phyloP scores from a whole-genome alignment of 1,140 invertebrate genomes.

The Helicoverpa armigera region DNA sequence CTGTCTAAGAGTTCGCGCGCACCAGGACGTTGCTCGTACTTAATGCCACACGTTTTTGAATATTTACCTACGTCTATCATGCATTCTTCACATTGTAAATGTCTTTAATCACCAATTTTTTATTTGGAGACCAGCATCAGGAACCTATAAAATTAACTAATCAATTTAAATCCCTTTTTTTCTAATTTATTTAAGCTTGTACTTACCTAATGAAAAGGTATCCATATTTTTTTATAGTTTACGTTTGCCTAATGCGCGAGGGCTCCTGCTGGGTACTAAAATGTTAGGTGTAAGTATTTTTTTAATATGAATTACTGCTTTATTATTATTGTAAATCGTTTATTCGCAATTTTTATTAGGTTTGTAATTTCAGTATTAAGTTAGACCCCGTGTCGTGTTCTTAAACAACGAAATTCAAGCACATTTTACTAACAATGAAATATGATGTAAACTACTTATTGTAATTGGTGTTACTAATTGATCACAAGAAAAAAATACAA shows the following conservation, averaged over 20 bases:
- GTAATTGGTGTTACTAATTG: not conserved
- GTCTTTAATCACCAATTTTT: too few relatives aligned
- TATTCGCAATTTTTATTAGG: slow-evolving; percentile 10
- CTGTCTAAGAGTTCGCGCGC: slow-evolving; percentile 59
- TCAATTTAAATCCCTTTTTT: too few relatives aligned
- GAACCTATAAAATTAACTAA: too few relatives aligned
- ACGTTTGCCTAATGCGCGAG: slow-evolving; percentile 13
- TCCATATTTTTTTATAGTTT: too few relatives aligned
- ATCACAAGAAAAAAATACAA: slow-evolving; percentile 10
- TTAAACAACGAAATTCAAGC: slow-evolving; percentile 23
- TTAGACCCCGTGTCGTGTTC: slow-evolving; percentile 1
- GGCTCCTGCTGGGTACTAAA: not conserved
- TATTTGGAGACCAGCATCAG: too few relatives aligned
- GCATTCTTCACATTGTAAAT: too few relatives aligned
- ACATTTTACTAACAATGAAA: slow-evolving; percentile 5
- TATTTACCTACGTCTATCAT: too few relatives aligned
- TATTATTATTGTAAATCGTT: not conserved
- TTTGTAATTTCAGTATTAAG: slow-evolving; percentile 19
- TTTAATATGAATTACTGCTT: slow-evolving; percentile 17
- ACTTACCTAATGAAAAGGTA: too few relatives aligned
- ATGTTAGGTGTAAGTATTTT: slow-evolving; percentile 5
- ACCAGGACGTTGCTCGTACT: not conserved
- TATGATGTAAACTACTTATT: not conserved
- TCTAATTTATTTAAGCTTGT: too few relatives aligned
- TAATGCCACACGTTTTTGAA: too few relatives aligned